These are phyloP conservation scores for Oreotragus oreotragus DNA, from an alignment of 2,113 vertebrate genomes.

Conservation along the genomic window DNA sequence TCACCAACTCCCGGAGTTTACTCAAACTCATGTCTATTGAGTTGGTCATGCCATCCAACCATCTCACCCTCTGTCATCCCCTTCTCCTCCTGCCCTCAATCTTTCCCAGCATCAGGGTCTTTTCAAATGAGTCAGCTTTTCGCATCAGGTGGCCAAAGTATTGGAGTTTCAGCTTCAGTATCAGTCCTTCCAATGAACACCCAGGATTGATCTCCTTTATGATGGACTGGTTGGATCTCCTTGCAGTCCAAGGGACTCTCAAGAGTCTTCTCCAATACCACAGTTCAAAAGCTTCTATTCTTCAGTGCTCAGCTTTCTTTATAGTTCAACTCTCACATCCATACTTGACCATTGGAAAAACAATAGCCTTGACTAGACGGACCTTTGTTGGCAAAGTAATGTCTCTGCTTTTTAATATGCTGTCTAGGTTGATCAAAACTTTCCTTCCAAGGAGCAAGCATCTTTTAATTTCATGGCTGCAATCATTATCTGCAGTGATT, in stretches of 20 bases:
- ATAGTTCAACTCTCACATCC: background rate
- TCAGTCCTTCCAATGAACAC: background rate
- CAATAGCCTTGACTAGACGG: background rate
- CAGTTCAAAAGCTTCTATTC: background rate
- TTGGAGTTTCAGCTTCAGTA: background rate
- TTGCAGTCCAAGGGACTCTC: background rate
- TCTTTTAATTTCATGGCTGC: background rate
- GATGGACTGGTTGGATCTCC: background rate
- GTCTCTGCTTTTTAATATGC: background rate
- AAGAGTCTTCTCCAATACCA: background rate
- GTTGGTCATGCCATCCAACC: background rate
- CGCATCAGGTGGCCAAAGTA: rapidly evolving
- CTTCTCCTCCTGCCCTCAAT: background rate
- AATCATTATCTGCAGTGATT: background rate
- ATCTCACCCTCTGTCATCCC: rapidly evolving
- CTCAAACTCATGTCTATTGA: background rate
- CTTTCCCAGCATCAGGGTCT: background rate
- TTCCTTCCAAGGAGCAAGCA: background rate
- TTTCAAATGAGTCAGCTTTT: background rate
- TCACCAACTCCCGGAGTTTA: background rate
- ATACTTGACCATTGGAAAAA: background rate
- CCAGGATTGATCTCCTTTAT: background rate
- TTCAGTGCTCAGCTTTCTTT: background rate
- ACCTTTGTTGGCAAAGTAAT: background rate
- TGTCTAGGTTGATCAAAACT: background rate